These are phyloP conservation scores for Synchiropus splendidus DNA, from an alignment of 2,113 vertebrate genomes.

Conservation along the genomic window DNA sequence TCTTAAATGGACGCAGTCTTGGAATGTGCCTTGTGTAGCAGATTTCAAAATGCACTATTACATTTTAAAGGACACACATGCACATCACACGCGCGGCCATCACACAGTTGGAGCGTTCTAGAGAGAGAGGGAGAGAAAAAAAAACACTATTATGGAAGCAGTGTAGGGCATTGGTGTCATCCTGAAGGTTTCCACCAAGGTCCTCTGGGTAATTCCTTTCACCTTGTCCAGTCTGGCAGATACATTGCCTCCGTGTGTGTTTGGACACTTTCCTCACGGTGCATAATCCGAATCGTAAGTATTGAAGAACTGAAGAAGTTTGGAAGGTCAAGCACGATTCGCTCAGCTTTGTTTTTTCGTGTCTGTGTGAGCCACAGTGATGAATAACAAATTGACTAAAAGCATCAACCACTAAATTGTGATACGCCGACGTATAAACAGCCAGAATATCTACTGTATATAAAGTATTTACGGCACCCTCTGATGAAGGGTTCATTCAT, in stretches of 20 bases:
- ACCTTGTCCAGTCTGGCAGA: conserved; percentile 38
- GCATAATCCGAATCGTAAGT: background rate
- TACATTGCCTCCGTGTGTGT: conserved; percentile 19
- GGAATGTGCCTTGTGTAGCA: conserved; percentile 70
- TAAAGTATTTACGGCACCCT: too few relatives aligned
- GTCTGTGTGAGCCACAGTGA: conserved; percentile 13
- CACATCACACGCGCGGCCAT: conserved; percentile 17
- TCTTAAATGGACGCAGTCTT: conserved; percentile 59
- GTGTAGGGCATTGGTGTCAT: conserved; percentile 54
- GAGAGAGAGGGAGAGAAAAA: conserved; percentile 1
- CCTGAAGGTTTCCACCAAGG: conserved; percentile 63
- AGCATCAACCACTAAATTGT: too few relatives aligned
- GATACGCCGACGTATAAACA: too few relatives aligned
- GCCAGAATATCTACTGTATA: too few relatives aligned
- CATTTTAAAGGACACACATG: conserved; percentile 51
- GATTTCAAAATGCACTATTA: conserved; percentile 60
- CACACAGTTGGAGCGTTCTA: background rate
- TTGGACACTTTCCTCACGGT: background rate
- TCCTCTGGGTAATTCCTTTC: conserved; percentile 65
- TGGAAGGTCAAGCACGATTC: conserved; percentile 1
- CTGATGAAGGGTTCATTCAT: too few relatives aligned
- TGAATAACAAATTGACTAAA: conserved; percentile 42
- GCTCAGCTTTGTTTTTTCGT: conserved; percentile 14
- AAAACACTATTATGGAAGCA: conserved; percentile 22
- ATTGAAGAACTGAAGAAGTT: background rate